These are phyloP conservation scores for Brachionus asplanchnoidis DNA, from an alignment of 1,140 invertebrate genomes.

Conservation along the genomic window DNA sequence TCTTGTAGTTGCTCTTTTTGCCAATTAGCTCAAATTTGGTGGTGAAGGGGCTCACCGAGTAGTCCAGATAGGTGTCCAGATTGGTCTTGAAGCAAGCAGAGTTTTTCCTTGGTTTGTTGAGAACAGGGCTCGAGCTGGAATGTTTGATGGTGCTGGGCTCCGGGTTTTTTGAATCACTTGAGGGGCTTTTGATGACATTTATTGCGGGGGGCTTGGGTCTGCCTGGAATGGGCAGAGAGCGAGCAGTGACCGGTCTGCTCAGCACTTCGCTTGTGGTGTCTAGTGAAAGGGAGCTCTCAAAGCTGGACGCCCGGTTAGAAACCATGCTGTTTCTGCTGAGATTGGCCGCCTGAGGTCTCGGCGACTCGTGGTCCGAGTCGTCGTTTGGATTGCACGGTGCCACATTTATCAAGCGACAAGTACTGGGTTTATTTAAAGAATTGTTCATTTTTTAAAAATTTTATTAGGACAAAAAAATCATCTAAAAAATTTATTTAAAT, in stretches of 20 bases:
- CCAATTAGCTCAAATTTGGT: constrained; percentile 3
- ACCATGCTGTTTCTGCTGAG: background rate
- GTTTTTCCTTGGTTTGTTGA: background rate
- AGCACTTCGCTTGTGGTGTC: background rate
- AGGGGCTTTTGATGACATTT: background rate
- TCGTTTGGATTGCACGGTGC: background rate
- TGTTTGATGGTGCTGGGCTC: background rate
- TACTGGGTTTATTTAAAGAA: background rate
- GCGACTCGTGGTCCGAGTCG: background rate
- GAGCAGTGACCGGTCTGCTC: background rate
- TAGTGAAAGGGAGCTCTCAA: background rate
- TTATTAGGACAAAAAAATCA: background rate
- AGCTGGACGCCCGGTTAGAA: background rate
- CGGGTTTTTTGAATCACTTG: background rate
- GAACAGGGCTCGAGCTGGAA: background rate
- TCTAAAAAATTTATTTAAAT: background rate
- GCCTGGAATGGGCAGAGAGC: background rate
- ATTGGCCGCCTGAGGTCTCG: background rate
- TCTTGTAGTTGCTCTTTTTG: background rate
- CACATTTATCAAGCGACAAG: background rate
- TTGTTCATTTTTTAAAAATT: background rate
- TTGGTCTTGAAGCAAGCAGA: background rate
- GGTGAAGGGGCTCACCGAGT: constrained; percentile 20
- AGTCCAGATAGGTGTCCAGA: constrained; percentile 22
- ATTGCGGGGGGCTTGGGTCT: background rate